Conservation (phyloP, 1,140 invertebrate species). For the Hermetia illucens region DNA sequence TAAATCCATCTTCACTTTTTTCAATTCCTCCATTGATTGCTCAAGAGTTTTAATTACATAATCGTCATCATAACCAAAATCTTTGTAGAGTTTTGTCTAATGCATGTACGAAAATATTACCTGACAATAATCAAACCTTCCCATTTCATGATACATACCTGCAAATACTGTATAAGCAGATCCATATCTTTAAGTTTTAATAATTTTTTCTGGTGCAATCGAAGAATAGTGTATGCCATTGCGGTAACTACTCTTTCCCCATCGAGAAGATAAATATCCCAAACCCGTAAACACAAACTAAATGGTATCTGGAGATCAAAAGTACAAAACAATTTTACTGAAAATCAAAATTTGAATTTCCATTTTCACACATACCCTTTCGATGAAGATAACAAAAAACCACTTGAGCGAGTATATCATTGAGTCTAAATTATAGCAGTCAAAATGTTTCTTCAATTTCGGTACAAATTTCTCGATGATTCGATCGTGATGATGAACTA, state of each 20-base stretch:
- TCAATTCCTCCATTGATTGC: constrained; percentile 68
- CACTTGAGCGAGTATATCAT: constrained; percentile 91
- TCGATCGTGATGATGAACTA: constrained; percentile 87
- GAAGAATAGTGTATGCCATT: constrained; percentile 89
- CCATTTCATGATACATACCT: constrained; percentile 33
- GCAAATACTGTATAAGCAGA: constrained; percentile 67
- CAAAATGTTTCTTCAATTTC: constrained; percentile 84
- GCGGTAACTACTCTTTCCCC: constrained; percentile 81
- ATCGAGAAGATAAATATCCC: constrained; percentile 90
- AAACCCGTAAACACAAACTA: constrained; percentile 76
- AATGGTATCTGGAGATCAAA: constrained; percentile 57
- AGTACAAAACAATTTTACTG: background rate
- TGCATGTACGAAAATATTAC: constrained; percentile 18
- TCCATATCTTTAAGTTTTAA: constrained; percentile 70
- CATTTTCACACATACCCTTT: constrained; percentile 31
- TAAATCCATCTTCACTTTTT: constrained; percentile 61
- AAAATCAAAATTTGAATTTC: background rate
- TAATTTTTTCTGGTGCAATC: constrained; percentile 76
- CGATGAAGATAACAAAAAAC: constrained; percentile 98
- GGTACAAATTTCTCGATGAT: constrained; percentile 85
- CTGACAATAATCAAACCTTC: background rate
- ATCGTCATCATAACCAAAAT: constrained; percentile 84
- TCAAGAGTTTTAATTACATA: constrained; percentile 66
- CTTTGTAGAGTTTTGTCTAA: constrained; percentile 70
- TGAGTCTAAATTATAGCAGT: constrained; percentile 81